phyloP scores from a whole-genome alignment of 2,113 vertebrate species.

The Poeciliopsis prolifica region DNA sequence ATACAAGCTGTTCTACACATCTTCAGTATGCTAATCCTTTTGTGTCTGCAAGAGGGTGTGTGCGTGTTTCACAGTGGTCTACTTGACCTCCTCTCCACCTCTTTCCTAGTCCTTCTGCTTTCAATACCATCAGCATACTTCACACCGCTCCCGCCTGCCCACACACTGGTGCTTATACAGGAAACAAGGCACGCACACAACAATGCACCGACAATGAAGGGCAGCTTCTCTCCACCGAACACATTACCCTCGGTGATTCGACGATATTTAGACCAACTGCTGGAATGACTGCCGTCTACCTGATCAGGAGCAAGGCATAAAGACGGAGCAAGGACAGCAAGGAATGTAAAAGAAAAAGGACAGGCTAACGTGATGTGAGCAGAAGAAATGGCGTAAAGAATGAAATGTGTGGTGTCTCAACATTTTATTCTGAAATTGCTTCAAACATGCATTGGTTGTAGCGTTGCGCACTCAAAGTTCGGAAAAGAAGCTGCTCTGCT shows the following conservation, averaged over 20 bases:
- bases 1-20: conserved; percentile 10
- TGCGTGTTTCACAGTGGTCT: conserved; percentile 41
- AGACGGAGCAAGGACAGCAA: not conserved
- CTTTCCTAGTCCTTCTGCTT: conserved; percentile 49
- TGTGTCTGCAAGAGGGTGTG: not conserved
- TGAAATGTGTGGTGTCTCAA: too few relatives aligned
- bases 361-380: too few relatives aligned
- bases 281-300: conserved; percentile 19
- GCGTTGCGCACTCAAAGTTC: too few relatives aligned
- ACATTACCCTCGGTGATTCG: conserved; percentile 23
- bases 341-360: not conserved
- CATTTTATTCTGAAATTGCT: too few relatives aligned
- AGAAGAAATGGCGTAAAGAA: too few relatives aligned
- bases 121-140: conserved; percentile 64
- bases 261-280: conserved; percentile 34
- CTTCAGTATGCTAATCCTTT: conserved; percentile 1
- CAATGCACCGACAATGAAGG: conserved; percentile 19
- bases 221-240: conserved; percentile 14
- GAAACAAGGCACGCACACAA: conserved; percentile 4
- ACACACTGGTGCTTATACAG: conserved; percentile 42
- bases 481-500: too few relatives aligned
- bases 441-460: too few relatives aligned
- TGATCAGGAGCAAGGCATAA: conserved; percentile 24
- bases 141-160: conserved; percentile 59
- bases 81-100: conserved; percentile 70